Base-by-base conservation (phyloP, 2,888 invertebrate species). In the Brachycybe producta region DNA sequence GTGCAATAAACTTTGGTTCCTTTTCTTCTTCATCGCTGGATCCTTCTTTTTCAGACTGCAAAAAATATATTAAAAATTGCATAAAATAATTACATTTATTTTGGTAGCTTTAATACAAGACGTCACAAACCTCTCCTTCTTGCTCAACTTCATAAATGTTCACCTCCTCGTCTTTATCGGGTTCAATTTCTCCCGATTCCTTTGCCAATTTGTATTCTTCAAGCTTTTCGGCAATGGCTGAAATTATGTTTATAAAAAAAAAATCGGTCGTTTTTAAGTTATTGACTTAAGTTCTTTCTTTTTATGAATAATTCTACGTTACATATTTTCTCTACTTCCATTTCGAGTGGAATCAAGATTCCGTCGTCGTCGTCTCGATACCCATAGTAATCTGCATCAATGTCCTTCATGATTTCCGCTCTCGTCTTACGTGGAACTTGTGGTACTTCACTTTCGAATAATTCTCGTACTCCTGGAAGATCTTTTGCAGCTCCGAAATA, bases 351-450 rank as follows among this genome's bases (percentile, higher is more conserved):
- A 55, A 87, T 72, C 39, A 98, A 71, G 46, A 95, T 77, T 0
- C 97, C 97, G 67, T 99, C 98, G 63, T 99, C 98, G 61, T 98
- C 98, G 68, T 98, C 98, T 61, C 94, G 73, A 68, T 94, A 97
- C 0, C 98, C 98, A 69, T 98, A 99, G 71, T 98, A 98, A 69
- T 94, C 92, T 0, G 97, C 95, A 70, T 98, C 97, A 34, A 99
- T 88, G 64, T 95, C 86, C 59, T 90, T 84, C 94, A 97, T 95
- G 45, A 99, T 73, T 66, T 99, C 97, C 0, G 87, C 91, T 47
- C 97, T 77, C 0, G 92, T 91, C 69, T 91, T 88, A 23, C 91
- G 75, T 13, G 87, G 84, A 4, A 87, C 83, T 46, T 84, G 80
- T 13, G 90, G 88, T 8, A 92, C 86, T 65, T 90, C 90, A 65